Percentiles rank a stretch among this genome's conserved stretches.
phyloP scores from a whole-genome alignment of 1,140 invertebrate genomes.

The Heliconius himera region DNA sequence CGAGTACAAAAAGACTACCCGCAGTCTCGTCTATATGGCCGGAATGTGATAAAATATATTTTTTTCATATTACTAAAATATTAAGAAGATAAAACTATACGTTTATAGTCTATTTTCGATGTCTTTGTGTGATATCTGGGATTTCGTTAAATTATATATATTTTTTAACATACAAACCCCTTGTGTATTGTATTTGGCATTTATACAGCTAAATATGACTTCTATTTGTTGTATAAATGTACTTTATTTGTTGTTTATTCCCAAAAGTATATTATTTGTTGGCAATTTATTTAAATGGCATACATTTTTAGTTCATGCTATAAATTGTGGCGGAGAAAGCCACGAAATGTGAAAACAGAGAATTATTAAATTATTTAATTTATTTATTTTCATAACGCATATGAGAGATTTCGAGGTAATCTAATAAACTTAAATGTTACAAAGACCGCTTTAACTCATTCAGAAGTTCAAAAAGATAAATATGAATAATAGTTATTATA shows the following conservation, averaged over 20 bases:
- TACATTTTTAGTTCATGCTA: neutral
- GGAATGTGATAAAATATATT: too few relatives aligned
- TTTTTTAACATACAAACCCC: neutral
- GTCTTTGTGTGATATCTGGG: too few relatives aligned
- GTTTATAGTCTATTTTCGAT: too few relatives aligned
- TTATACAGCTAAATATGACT: neutral
- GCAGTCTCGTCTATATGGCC: too few relatives aligned
- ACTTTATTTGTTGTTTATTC: slow-evolving; percentile 9
- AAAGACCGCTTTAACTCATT: neutral
- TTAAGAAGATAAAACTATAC: too few relatives aligned
- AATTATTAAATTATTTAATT: neutral
- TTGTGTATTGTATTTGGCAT: neutral
- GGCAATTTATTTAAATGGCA: slow-evolving; percentile 13
- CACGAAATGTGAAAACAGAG: neutral
- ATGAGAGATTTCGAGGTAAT: neutral
- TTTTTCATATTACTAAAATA: too few relatives aligned
- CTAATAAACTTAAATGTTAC: neutral
- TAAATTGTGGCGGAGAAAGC: neutral
- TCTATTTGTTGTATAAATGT: neutral
- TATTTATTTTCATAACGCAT: neutral
- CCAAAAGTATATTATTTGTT: slow-evolving; percentile 9
- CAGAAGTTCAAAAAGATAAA: neutral
- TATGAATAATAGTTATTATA: neutral
- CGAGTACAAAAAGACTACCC: too few relatives aligned
- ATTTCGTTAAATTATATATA: too few relatives aligned